Evolutionary conservation across 2,113 vertebrate species (phyloP).

Genomic region (Lepisosteus oculatus): DNA sequence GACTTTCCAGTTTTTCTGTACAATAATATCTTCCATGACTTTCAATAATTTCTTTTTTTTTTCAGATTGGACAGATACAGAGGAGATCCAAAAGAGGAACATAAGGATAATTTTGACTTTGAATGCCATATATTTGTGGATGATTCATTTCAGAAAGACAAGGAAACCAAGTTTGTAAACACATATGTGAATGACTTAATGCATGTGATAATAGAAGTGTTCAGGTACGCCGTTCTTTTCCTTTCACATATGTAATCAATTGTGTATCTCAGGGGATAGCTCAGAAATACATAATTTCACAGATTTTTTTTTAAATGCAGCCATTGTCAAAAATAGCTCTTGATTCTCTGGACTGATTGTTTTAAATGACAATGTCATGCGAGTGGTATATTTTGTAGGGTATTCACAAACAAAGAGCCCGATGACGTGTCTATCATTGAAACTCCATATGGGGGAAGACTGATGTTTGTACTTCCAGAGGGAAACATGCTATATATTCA

Average conservation of each 20-base stretch:
- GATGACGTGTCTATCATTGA: constrained; percentile 66
- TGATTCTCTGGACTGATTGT: neutral
- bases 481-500: constrained; percentile 71
- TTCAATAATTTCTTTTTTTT: constrained; percentile 6
- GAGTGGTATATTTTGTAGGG: constrained; percentile 35
- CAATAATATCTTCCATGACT: neutral
- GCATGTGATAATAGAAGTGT: constrained; percentile 64
- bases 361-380: neutral
- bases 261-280: neutral
- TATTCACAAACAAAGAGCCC: constrained; percentile 69
- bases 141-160: constrained; percentile 58
- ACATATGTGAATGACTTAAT: constrained; percentile 59
- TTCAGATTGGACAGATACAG: constrained; percentile 69
- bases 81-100: constrained; percentile 62
- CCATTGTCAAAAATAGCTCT: neutral
- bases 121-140: constrained; percentile 70
- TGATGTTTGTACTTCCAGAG: constrained; percentile 66
- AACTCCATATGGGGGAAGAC: constrained; percentile 66
- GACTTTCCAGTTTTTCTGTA: no score
- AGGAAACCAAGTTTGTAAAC: constrained; percentile 55
- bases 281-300: no score
- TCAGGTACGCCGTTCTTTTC: constrained; percentile 49
- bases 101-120: constrained; percentile 67
- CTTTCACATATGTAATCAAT: neutral
- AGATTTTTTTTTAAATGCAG: no score